Base-by-base conservation (phyloP, 92 coral and sea anemone genomes). In the Actinernus sp. region DNA sequence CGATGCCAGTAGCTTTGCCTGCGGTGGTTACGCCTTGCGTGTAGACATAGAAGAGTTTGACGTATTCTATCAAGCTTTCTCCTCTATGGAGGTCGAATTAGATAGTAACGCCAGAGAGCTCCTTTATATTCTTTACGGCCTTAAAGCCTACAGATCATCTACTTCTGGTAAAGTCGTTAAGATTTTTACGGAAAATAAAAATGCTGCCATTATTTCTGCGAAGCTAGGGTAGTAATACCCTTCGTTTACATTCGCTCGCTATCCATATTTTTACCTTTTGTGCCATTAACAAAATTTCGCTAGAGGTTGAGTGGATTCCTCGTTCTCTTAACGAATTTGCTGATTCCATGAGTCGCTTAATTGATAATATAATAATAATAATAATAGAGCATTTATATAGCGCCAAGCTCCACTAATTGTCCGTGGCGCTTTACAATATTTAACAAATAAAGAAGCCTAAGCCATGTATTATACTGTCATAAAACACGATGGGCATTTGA, bases 61-160 rank as follows among this genome's bases (percentile, higher is more conserved):
- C 4, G 26, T 65, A 16, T 75, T 36, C 32, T 75, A 2, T 26
- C 26, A 52, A 52, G 76, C 67, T 8, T 65, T 75, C 55, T 36
- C 67, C 25, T 49, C 71, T 11, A 24, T 23, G 71, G 71, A 61
- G 41, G 28, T 53, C 43, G 41, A 26, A 20, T 19, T 40, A n/a
- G 81, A 73, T 47, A 73, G 81, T 21, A 61, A 61, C 31, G 81
- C 49, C 23, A 73, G 81, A 45, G 81, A 73, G 53, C 25, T 61
- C 22, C 26, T 71, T 14, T 68, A 44, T 13, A 71, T 57, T 44
- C 52, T 58, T 22, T 56, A 44, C 34, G 45, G 57, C 13, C 41
- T 65, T 21, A 60, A 51, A 38, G 45, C 59, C 8, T 59, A 41
- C 21, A 44, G 47, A 36, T 61, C 60, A 16, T 11, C 47, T 73